phyloP scores from a whole-genome alignment of 2,113 vertebrate genomes.

The Baryphthengus martii region DNA sequence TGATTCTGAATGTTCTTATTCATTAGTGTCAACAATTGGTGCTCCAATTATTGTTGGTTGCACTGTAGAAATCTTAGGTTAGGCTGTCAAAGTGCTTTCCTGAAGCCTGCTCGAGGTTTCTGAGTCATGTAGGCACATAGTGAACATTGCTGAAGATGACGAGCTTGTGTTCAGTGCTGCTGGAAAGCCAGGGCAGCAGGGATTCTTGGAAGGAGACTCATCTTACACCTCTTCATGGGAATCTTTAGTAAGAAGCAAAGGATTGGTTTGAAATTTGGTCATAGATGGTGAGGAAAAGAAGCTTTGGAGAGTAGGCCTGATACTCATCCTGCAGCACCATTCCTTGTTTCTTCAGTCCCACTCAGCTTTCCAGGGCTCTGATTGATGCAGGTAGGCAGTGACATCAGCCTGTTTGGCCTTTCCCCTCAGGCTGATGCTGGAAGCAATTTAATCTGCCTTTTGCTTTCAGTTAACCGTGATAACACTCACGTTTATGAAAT shows the following conservation, averaged over 20 bases:
- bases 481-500: conserved; percentile 10
- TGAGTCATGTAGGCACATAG: not conserved
- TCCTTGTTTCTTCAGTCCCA: not conserved
- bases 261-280: not conserved
- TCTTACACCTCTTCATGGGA: not conserved
- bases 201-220: not conserved
- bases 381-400: not conserved
- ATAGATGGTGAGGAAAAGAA: not conserved
- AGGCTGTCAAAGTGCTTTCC: not conserved
- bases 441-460: conserved; percentile 31
- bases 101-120: not conserved
- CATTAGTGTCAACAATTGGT: not conserved
- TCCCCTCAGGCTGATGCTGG: conserved; percentile 29
- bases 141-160: not conserved
- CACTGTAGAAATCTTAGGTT: not conserved
- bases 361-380: not conserved
- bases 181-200: not conserved
- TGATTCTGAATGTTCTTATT: not conserved
- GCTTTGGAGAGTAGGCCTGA: not conserved
- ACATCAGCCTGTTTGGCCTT: not conserved
- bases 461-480: conserved; percentile 21
- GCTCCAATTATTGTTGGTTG: not conserved
- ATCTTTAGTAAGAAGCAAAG: not conserved
- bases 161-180: not conserved
- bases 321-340: not conserved